Evolutionary conservation across 2,797 vertebrate genomes (phyloP).

Genomic region (Coregonus ussuriensis): DNA sequence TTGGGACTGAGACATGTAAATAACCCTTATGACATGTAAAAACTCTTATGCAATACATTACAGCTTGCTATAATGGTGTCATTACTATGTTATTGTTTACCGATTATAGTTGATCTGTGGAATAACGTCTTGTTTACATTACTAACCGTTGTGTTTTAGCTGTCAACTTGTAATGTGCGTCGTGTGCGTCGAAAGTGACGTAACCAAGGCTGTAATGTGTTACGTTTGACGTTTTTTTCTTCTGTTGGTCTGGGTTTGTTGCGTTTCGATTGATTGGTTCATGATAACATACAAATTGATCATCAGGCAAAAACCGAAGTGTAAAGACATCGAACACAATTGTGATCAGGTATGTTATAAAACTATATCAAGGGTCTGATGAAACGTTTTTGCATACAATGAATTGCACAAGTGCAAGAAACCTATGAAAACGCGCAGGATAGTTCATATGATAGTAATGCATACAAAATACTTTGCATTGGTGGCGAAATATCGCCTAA

Average conservation of each 20-base stretch:
- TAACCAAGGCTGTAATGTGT: neutral
- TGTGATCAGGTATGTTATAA: neutral
- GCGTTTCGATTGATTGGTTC: conserved; percentile 28
- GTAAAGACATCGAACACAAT: conserved; percentile 7
- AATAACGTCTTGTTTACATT: neutral
- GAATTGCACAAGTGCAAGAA: neutral
- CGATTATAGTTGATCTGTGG: neutral
- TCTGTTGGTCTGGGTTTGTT: neutral
- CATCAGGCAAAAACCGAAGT: conserved; percentile 9
- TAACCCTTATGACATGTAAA: neutral
- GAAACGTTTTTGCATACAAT: neutral
- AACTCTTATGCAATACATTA: neutral
- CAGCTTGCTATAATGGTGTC: neutral
- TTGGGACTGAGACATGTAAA: neutral
- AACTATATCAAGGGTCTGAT: neutral
- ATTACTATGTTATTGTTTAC: neutral
- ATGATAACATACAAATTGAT: neutral
- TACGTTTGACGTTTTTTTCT: neutral
- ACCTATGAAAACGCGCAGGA: neutral
- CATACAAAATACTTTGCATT: neutral
- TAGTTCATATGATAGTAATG: no score
- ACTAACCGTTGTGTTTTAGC: neutral
- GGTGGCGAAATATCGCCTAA: neutral
- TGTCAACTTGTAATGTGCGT: neutral
- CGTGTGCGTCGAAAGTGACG: neutral